A percentile compares a stretch with the other conserved stretches of the same genome.
phyloP scores from a whole-genome alignment of 2,888 invertebrate species.

The Nipponacmea schrenckii region DNA sequence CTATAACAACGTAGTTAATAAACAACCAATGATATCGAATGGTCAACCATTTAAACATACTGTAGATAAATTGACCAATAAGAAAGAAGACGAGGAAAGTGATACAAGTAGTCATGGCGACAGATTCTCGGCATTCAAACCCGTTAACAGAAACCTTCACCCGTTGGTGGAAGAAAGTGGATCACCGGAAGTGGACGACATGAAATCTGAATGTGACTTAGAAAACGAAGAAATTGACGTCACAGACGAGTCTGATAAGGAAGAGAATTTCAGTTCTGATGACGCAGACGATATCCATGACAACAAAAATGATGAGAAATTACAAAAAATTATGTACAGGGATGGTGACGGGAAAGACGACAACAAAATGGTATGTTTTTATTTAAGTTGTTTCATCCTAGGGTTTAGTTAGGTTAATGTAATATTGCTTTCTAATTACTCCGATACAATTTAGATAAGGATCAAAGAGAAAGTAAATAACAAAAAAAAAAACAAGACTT shows the following conservation, averaged over 20 bases:
- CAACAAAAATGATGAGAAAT: neutral
- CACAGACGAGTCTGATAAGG: constrained; percentile 35
- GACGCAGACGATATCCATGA: constrained; percentile 33
- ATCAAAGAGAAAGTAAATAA: no score
- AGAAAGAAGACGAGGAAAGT: constrained; percentile 8
- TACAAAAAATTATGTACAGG: neutral
- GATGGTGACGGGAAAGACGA: neutral
- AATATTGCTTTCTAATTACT: neutral
- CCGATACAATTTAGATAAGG: neutral
- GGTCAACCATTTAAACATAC: constrained; percentile 6
- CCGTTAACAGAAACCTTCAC: constrained; percentile 22
- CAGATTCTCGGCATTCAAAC: constrained; percentile 37
- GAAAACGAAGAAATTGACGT: constrained; percentile 33
- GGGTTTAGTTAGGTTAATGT: no score
- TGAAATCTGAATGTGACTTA: constrained; percentile 21
- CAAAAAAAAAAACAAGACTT: no score
- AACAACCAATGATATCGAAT: constrained; percentile 10
- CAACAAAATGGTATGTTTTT: no score
- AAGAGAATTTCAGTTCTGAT: constrained; percentile 29
- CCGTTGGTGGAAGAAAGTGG: constrained; percentile 13
- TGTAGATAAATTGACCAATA: constrained; percentile 11
- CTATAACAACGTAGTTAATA: constrained; percentile 14
- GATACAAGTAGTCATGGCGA: constrained; percentile 24
- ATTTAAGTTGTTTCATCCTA: no score
- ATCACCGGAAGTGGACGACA: constrained; percentile 16